Evolutionary conservation across 2,888 invertebrate genomes (phyloP).

Genomic region (Cheilosia soror): DNA sequence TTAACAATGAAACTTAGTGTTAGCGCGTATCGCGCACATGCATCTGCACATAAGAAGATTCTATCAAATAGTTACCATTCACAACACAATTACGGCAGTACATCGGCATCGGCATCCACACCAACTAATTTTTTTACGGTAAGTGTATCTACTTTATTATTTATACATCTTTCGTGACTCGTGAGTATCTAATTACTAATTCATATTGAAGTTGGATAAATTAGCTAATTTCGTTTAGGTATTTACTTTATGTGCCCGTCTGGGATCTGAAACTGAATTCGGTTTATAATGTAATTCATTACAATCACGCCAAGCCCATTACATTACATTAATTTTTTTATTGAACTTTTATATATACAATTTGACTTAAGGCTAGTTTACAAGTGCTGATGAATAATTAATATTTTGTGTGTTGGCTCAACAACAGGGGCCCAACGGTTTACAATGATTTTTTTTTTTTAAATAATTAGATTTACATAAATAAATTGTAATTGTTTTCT

Average conservation of each 20-base stretch:
- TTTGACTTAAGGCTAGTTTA: too few species aligned
- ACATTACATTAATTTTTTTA: too few species aligned
- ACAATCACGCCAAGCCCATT: neutral
- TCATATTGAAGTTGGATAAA: conserved; percentile 39
- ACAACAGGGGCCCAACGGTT: too few species aligned
- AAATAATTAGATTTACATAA: too few species aligned
- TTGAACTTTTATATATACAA: too few species aligned
- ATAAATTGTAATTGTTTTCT: too few species aligned
- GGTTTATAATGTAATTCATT: conserved; percentile 42
- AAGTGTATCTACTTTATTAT: conserved; percentile 10
- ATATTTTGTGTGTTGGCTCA: too few species aligned
- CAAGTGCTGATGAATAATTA: too few species aligned
- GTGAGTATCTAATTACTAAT: conserved; percentile 57
- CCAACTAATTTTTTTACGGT: conserved; percentile 82
- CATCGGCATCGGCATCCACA: conserved; percentile 86
- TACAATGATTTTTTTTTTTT: too few species aligned
- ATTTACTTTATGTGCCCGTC: neutral
- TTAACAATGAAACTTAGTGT: conserved; percentile 92
- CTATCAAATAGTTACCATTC: conserved; percentile 91
- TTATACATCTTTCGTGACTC: conserved; percentile 3
- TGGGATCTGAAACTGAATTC: conserved; percentile 27
- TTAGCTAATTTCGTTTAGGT: conserved; percentile 66
- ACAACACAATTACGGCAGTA: conserved; percentile 90
- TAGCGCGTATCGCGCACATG: conserved; percentile 94
- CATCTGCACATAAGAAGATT: conserved; percentile 94